phyloP scores from a whole-genome alignment of 2,113 vertebrate genomes.

The Apodemus speciosus region DNA sequence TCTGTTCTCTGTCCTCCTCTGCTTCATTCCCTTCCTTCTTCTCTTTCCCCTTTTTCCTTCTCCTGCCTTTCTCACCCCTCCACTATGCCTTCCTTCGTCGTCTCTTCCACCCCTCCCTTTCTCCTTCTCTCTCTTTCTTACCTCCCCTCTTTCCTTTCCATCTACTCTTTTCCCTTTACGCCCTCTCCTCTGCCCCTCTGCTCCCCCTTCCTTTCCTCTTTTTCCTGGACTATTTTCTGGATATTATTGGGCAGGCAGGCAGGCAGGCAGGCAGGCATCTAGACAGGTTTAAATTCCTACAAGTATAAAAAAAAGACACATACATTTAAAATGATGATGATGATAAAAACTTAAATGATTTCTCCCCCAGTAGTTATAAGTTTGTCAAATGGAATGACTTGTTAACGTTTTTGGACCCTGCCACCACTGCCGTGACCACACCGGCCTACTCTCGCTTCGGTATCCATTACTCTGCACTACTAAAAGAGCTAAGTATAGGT shows the following conservation, averaged over 20 bases:
- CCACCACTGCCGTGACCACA: rapidly evolving
- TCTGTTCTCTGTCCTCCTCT: no score
- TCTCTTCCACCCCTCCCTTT: no score
- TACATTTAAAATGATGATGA: background rate
- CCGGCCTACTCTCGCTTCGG: background rate
- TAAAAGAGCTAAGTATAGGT: background rate
- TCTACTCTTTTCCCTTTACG: background rate
- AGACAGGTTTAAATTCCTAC: background rate
- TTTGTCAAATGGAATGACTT: background rate
- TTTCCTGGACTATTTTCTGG: background rate
- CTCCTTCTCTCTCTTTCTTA: rapidly evolving
- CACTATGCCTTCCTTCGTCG: background rate
- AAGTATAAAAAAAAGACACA: background rate
- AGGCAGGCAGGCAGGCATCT: background rate
- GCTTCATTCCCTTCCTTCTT: background rate
- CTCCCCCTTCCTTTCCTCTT: background rate
- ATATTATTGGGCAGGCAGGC: background rate
- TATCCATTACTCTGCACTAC: background rate
- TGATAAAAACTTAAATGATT: background rate
- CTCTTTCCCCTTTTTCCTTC: background rate
- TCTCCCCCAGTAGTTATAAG: background rate
- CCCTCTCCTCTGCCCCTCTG: no score
- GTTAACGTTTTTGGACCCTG: background rate
- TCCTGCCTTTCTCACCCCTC: background rate
- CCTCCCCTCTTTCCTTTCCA: no score